Conservation (phyloP, 2,888 invertebrate species). For the Diogma glabrata region DNA sequence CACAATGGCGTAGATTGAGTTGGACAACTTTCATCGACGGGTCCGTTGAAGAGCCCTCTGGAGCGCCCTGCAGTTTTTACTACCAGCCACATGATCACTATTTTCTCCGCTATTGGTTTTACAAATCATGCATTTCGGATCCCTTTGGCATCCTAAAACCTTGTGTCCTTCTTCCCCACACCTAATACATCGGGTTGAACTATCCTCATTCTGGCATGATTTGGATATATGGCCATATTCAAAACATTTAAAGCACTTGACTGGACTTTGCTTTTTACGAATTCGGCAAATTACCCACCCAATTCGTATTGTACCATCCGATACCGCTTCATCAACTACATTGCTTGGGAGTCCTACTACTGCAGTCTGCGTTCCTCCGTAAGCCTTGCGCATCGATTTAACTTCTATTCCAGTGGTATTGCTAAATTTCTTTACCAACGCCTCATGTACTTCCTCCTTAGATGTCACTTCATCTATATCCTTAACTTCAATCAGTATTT, state of each 20-base stretch:
- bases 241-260: neutral
- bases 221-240: too few relatives aligned
- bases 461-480: neutral
- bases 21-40: too few relatives aligned
- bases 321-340: neutral
- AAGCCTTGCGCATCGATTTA: neutral
- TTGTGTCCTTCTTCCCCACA: too few relatives aligned
- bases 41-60: too few relatives aligned
- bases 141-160: too few relatives aligned
- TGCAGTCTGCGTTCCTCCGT: neutral
- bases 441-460: neutral
- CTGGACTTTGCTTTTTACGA: neutral
- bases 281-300: conserved; percentile 1
- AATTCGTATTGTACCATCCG: neutral
- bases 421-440: neutral
- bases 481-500: neutral
- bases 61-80: too few relatives aligned
- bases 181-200: neutral
- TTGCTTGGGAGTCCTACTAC: neutral
- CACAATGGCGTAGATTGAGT: too few relatives aligned
- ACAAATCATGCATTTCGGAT: too few relatives aligned
- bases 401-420: neutral
- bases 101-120: too few relatives aligned
- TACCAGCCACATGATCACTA: too few relatives aligned
- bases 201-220: too few relatives aligned